Evolutionary conservation across 2,113 vertebrate species (phyloP).

Genomic region (Dasyornis broadbenti): DNA sequence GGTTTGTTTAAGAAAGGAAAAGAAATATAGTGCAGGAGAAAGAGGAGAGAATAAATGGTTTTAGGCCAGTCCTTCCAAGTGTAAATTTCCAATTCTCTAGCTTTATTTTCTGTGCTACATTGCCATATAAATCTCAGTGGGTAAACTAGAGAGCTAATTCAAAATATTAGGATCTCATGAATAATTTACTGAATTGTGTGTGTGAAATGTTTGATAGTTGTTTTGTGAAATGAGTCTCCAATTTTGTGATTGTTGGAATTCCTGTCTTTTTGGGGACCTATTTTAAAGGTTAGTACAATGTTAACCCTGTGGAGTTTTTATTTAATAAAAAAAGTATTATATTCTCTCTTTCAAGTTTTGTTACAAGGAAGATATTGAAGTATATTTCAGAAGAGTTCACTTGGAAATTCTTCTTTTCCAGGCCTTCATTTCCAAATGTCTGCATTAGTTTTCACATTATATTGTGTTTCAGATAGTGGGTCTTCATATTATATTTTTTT

Average conservation of each 20-base stretch:
- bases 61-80: neutral
- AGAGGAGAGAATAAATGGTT: neutral
- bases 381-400: neutral
- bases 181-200: neutral
- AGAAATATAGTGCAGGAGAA: neutral
- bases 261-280: neutral
- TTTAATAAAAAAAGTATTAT: neutral
- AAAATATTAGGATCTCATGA: neutral
- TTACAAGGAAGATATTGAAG: neutral
- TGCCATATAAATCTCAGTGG: neutral
- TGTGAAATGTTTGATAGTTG: neutral
- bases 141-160: neutral
- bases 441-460: neutral
- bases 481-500: no score
- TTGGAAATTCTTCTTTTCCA: neutral
- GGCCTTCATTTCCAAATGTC: neutral
- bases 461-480: neutral
- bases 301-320: neutral
- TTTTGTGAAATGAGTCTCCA: neutral
- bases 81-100: neutral
- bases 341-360: neutral
- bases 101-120: neutral
- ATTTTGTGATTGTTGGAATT: neutral
- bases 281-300: neutral
- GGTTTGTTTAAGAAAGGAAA: neutral